Evolutionary conservation across 1,140 invertebrate genomes (phyloP), one percentile per base, ranked within the genome.

Genomic region (Drosophila baimaii): DNA sequence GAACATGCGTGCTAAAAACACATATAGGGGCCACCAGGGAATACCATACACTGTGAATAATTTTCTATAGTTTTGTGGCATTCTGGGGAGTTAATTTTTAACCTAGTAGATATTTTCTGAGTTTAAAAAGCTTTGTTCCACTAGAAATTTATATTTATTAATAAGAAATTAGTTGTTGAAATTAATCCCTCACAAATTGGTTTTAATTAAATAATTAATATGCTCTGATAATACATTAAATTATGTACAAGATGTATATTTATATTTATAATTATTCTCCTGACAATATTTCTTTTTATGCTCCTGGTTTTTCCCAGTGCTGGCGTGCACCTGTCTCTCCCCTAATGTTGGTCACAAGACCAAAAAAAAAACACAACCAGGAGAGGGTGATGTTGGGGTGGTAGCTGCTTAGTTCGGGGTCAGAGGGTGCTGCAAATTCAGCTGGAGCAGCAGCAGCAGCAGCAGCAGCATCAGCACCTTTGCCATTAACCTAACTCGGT

Each of bases 1-100:
- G 76, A 86, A 86, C 83, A 86, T 86, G 83, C 83, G 83, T 86
- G 83, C 83, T 81, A 83, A 86, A 77, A 70, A 82, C 83, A 79
- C 76, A 61, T 64, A 74, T 43, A 46, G 43, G 64, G 23, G 35
- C 25, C 39, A 13, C 13, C 19, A 15, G 17, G n/a, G 17, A 33
- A 35, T 15, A 15, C 21, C 12, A 27, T 27, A 5, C 65, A 66
- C 19, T 2, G 19, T 19, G 0, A 51, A 51, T n/a, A n/a, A n/a
- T n/a, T n/a, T n/a, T n/a, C n/a, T n/a, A n/a, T n/a, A n/a, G 2
- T 31, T 31, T 31, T 31, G 31, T 9, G 31, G 31, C n/a, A n/a
- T n/a, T n/a, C n/a, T n/a, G n/a, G n/a, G n/a, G n/a, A n/a, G n/a
- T n/a, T n/a, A n/a, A n/a, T n/a, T n/a, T n/a, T n/a, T n/a, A n/a